A percentile compares a stretch with the other conserved stretches of the same genome.
Evolutionary conservation across 2,797 vertebrate species (phyloP).

Genomic region (Nyctalus aviator): DNA sequence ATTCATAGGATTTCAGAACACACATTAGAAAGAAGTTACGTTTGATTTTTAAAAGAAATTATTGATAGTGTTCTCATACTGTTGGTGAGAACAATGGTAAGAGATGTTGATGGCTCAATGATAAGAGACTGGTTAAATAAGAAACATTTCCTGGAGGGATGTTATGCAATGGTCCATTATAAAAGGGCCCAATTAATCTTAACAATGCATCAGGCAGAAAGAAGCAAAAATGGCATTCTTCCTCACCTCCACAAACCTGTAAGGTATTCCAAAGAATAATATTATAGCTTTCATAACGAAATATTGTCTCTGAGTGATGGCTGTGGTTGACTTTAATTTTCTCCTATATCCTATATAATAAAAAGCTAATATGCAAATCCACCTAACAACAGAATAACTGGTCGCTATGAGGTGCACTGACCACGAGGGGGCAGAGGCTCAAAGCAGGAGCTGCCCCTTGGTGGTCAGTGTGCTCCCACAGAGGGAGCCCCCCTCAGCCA

Average conservation of each 20-base stretch:
- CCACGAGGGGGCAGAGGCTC: no score
- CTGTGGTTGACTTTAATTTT: neutral
- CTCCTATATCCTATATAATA: neutral
- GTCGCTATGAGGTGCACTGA: no score
- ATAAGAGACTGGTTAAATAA: neutral
- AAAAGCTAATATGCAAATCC: no score
- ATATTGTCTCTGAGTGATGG: neutral
- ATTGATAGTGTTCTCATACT: neutral
- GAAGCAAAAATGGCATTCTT: neutral
- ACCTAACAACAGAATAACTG: no score
- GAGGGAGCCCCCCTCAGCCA: no score
- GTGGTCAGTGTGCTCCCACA: no score
- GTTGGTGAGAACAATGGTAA: no score
- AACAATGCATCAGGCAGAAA: neutral
- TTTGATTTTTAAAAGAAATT: neutral
- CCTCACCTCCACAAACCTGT: neutral
- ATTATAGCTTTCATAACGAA: neutral
- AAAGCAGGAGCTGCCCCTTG: no score
- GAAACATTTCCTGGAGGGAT: neutral
- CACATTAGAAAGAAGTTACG: neutral
- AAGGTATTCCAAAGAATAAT: neutral
- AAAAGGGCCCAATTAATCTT: neutral
- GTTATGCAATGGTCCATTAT: neutral
- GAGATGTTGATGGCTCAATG: neutral
- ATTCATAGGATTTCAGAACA: constrained; percentile 20